phyloP scores from a whole-genome alignment of 2,888 invertebrate genomes.

The Hecatera dysodea region DNA sequence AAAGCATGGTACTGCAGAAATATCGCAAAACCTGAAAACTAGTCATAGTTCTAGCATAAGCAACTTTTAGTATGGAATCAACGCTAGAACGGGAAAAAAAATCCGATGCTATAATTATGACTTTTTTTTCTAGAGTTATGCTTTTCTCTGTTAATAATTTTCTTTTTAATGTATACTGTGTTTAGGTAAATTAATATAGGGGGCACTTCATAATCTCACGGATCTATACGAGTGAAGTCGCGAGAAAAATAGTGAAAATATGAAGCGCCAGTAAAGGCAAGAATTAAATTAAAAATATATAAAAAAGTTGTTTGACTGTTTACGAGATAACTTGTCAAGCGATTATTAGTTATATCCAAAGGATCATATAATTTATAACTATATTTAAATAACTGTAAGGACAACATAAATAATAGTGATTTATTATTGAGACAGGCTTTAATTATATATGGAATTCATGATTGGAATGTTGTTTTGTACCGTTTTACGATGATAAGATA shows the following conservation, averaged over 20 bases:
- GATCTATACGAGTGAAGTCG: neutral
- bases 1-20: too few relatives aligned
- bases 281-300: neutral
- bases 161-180: too few relatives aligned
- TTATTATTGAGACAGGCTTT: slow-evolving; percentile 34
- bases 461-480: slow-evolving; percentile 30
- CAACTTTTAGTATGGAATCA: too few relatives aligned
- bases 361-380: slow-evolving; percentile 20
- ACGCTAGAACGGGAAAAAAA: too few relatives aligned
- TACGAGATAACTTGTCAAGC: neutral
- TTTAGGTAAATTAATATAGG: too few relatives aligned
- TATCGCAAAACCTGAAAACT: too few relatives aligned
- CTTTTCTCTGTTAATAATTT: too few relatives aligned
- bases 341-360: slow-evolving; percentile 14
- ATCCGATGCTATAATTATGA: too few relatives aligned
- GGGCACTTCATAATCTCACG: neutral
- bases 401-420: slow-evolving; percentile 41
- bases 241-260: neutral
- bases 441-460: slow-evolving; percentile 34
- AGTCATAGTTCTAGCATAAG: too few relatives aligned
- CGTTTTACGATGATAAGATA: neutral
- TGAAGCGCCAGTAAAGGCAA: slow-evolving; percentile 9
- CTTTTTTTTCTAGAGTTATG: too few relatives aligned
- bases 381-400: slow-evolving; percentile 22
- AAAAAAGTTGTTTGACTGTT: neutral